Conservation (phyloP, 2,888 invertebrate genomes). For the Melanostoma mellinum region DNA sequence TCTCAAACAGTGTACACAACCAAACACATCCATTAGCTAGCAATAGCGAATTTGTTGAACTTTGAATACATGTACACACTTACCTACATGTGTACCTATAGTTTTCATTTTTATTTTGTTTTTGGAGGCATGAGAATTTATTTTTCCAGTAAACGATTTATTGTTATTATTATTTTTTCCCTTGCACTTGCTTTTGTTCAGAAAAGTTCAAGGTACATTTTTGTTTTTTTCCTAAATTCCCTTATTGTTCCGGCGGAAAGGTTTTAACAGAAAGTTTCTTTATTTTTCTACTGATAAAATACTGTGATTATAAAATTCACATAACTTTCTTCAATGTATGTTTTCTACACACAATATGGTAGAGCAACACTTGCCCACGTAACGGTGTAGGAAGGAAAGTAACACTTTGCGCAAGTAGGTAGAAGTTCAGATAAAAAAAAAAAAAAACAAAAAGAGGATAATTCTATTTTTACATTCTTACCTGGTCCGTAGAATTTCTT, state of each 20-base stretch:
- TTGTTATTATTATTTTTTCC: neutral
- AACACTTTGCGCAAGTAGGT: conserved; percentile 27
- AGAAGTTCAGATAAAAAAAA: neutral
- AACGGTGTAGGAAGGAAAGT: conserved; percentile 21
- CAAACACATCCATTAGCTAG: conserved; percentile 4
- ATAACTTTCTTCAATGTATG: conserved; percentile 13
- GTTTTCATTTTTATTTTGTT: too few relatives aligned
- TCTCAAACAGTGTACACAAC: conserved; percentile 15
- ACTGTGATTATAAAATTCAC: conserved; percentile 2
- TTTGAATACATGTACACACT: conserved; percentile 14
- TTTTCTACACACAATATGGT: conserved; percentile 8
- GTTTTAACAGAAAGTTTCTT: neutral
- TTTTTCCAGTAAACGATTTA: too few relatives aligned
- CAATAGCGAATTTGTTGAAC: neutral
- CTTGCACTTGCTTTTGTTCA: conserved; percentile 17
- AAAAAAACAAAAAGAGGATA: conserved; percentile 1
- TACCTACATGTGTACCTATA: too few relatives aligned
- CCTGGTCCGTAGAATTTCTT: conserved; percentile 97
- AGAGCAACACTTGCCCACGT: neutral
- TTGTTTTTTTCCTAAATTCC: too few relatives aligned
- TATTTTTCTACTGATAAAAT: conserved; percentile 9
- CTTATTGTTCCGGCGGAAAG: too few relatives aligned
- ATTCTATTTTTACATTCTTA: conserved; percentile 79
- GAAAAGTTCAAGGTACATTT: too few relatives aligned
- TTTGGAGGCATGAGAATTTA: too few relatives aligned